Base-by-base conservation (phyloP, 2,888 invertebrate species). In the Leptura quadrifasciata region DNA sequence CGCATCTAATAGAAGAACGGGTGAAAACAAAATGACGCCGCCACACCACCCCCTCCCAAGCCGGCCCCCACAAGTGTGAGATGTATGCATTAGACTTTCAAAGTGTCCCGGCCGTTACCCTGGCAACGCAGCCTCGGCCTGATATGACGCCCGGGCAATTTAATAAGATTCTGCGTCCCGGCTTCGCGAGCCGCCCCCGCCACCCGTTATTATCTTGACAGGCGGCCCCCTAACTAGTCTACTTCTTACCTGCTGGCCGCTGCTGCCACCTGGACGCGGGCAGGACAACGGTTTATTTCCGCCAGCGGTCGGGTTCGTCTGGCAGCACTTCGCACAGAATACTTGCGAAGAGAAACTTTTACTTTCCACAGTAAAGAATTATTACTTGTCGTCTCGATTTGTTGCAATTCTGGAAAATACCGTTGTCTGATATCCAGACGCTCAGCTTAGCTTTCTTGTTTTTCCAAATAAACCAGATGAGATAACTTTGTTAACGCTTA, bases 131-230 rank as follows among this genome's bases (percentile, higher is more conserved):
- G 91, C 91, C 91, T 91, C 91, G 89, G 88, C 88, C 88, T 89
- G 89, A 92, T 91, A 92, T 92, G 92, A 92, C 92, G 93, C 92
- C 92, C 92, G 92, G 89, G 89, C 89, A 89, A 89, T 89, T 89
- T 89, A 89, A 89, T 89, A 89, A 89, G 89, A 89, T 89, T 90
- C 89, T 89, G 89, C 89, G 88, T 88, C 89, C 88, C 87, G 87
- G 85, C 85, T 83, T 84, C 85, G 84, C 85, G 84, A 83, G 82
- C 81, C 84, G 85, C 83, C 81, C 80, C 83, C 82, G 78, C 81
- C 76, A 83, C 83, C 83, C 84, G 82, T 85, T 85, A 85, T 85
- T 85, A 85, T 85, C 85, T 84, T 81, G 84, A 83, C 84, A 81
- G 84, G 84, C 79, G 80, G 78, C 83, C 67, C 77, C 72, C 76